A percentile compares a stretch with the other conserved stretches of the same genome.
Conservation (phyloP, 2,797 vertebrate species). For the Eupleurogrammus muticus region DNA sequence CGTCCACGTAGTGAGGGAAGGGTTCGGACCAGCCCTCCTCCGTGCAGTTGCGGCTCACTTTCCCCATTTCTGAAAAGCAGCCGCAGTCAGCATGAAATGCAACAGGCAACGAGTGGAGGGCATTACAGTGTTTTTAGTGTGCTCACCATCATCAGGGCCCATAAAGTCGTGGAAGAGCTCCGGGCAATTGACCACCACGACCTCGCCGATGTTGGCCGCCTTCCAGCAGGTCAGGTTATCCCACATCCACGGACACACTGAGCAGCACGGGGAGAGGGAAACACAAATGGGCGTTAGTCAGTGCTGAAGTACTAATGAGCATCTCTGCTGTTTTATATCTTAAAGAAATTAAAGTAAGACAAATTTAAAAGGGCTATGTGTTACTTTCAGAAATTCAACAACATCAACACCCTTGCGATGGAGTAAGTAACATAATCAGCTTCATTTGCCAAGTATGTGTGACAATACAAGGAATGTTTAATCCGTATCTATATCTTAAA, state of each 20-base stretch:
- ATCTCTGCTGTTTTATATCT: background rate
- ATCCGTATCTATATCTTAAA: too few species aligned
- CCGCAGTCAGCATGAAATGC: background rate
- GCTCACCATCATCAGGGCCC: constrained; percentile 87
- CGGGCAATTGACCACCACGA: constrained; percentile 91
- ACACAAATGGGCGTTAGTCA: constrained; percentile 21
- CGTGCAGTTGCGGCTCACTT: constrained; percentile 94
- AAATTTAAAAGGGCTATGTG: background rate
- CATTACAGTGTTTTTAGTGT: background rate
- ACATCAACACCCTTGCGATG: too few species aligned
- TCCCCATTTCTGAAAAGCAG: constrained; percentile 80
- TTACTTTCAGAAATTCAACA: too few species aligned
- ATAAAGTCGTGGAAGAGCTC: constrained; percentile 89
- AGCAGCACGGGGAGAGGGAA: constrained; percentile 1
- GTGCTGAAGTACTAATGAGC: background rate
- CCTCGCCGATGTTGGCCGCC: constrained; percentile 87
- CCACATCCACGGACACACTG: constrained; percentile 95
- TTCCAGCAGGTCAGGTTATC: constrained; percentile 98
- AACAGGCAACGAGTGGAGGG: background rate
- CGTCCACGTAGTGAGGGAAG: constrained; percentile 93
- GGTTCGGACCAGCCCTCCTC: constrained; percentile 95
- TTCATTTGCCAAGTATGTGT: too few species aligned
- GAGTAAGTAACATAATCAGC: too few species aligned
- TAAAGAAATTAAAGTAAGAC: constrained; percentile 8
- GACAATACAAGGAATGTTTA: too few species aligned